Evolutionary conservation across 2,888 invertebrate species (phyloP), one percentile per base, ranked within the genome.

Genomic region (Geophilus truncorum): DNA sequence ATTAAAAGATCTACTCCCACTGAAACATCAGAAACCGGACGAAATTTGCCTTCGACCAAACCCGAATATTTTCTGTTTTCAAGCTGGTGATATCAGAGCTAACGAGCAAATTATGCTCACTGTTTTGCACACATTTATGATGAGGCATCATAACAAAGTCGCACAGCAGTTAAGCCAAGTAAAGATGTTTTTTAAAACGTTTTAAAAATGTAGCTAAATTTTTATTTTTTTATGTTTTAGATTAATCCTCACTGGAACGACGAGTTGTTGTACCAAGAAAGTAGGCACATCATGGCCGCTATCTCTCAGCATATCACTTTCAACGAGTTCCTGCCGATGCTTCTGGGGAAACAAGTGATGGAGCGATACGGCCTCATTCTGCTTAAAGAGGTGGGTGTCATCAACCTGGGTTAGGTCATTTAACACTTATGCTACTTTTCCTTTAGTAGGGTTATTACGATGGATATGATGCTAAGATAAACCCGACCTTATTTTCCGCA

Each of bases 41-140:
- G 95, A 96, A 89, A 96, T 96, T 40, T 96, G 96, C 87, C 95
- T 95, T 1, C 90, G 96, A 81, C 94, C 94, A 0, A 95, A 95
- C 87, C 91, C 92, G 85, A 93, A 94, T 83, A 94, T 95, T 92
- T 95, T 92, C 87, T 96, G 96, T 86, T 96, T 96, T 85, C 95
- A 96, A 90, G 94, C 94, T 83, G 95, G 82, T 57, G 82, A 82
- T 30, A 82, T 82, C 30, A 80, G 82, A 28, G 82, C 82, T 23
- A 82, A 82, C 77, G 82, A 82, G 25, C 82, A 82, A 51, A 81
- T 82, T 6, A 82, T 82, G 82, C 77, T 82, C 25, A 82, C 82
- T 9, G 82, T 82, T 79, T 77, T 82, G 18, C 82, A 82, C 32
- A 82, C 82, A 9, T 62, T 82, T n/a, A 80, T 82, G 51, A 82